Evolutionary conservation across 2,888 invertebrate genomes (phyloP).

Genomic region (Acleris emargana): DNA sequence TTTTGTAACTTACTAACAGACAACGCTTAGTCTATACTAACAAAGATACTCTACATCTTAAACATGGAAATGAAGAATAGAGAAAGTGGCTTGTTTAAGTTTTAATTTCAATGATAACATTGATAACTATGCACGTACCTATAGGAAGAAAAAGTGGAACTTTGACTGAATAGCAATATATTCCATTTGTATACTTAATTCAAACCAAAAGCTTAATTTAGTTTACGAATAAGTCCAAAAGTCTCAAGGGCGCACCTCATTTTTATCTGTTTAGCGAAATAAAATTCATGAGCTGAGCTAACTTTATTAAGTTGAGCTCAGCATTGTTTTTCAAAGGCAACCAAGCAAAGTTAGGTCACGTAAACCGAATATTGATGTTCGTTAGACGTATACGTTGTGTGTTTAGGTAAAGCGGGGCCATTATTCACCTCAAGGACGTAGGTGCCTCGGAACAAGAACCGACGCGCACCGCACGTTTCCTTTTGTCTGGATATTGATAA

Average conservation of each 20-base stretch:
- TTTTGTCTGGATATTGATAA: slow-evolving; percentile 25
- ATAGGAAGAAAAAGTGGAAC: no score
- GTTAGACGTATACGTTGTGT: slow-evolving; percentile 25
- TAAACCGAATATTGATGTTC: slow-evolving; percentile 35
- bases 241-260: slow-evolving; percentile 5
- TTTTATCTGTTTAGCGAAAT: slow-evolving; percentile 19
- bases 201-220: neutral
- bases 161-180: no score
- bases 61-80: no score
- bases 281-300: slow-evolving; percentile 17
- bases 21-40: no score
- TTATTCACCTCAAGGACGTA: slow-evolving; percentile 27
- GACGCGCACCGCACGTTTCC: slow-evolving; percentile 4
- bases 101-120: no score
- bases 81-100: no score
- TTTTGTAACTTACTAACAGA: neutral
- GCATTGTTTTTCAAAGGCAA: slow-evolving; percentile 22
- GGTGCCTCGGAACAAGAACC: neutral
- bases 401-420: slow-evolving; percentile 27
- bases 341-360: slow-evolving; percentile 30
- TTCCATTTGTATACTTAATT: no score
- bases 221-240: slow-evolving; percentile 6
- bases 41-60: no score
- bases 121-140: no score
- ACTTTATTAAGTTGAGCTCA: slow-evolving; percentile 13